Evolutionary conservation across 2,888 invertebrate species (phyloP).

Genomic region (Ligdia adustata): DNA sequence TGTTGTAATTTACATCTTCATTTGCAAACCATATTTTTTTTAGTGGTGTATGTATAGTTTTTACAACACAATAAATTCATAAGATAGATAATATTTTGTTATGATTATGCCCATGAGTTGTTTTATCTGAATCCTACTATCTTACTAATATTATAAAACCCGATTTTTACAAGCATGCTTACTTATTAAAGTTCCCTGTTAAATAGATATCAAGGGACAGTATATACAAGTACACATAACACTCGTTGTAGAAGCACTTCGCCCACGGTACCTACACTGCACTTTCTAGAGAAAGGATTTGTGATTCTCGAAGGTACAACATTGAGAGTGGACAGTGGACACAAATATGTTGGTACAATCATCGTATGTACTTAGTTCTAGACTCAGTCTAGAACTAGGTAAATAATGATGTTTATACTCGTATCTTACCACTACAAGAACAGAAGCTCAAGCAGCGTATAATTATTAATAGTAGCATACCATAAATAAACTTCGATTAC

Average conservation of each 20-base stretch:
- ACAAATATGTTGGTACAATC: conserved; percentile 1
- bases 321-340: conserved; percentile 5
- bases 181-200: conserved; percentile 11
- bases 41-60: conserved; percentile 1
- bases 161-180: conserved; percentile 9
- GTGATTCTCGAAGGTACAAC: conserved; percentile 17
- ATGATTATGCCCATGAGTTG: conserved; percentile 2
- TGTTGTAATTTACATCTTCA: conserved; percentile 1
- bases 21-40: conserved; percentile 4
- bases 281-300: conserved; percentile 38
- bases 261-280: conserved; percentile 33
- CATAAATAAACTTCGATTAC: no score
- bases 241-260: conserved; percentile 16
- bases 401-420: no score
- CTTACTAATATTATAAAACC: no score
- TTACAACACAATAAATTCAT: neutral
- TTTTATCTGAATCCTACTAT: no score
- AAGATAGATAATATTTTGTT: neutral
- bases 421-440: no score
- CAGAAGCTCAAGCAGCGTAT: no score
- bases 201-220: conserved; percentile 29
- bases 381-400: no score
- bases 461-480: no score
- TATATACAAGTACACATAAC: neutral
- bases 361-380: neutral